Percentiles rank a stretch among this genome's conserved stretches.
Conservation (phyloP, 37 sponge, comb jelly and placozoan species). For the Cladorhizidae sp. region DNA sequence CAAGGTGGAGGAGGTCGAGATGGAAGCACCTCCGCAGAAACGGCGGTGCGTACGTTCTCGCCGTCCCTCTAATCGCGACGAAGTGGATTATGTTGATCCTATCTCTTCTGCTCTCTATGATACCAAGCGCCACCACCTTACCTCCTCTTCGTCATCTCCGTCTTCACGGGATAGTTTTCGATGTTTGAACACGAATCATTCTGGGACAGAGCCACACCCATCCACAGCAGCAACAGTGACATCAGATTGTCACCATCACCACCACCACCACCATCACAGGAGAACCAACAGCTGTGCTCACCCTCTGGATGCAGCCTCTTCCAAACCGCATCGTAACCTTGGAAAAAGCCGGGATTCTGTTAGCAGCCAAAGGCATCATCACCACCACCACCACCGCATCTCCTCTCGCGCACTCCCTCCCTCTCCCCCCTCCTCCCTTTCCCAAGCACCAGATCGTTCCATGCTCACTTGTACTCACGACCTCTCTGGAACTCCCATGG, state of each 20-base stretch:
- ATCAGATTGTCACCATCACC: background rate
- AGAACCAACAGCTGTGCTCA: background rate
- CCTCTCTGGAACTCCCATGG: conserved; percentile 5
- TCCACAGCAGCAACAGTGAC: background rate
- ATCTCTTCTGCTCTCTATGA: background rate
- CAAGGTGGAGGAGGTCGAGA: conserved; percentile 61
- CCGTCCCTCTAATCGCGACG: conserved; percentile 5
- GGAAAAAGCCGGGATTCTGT: background rate
- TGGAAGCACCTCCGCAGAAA: conserved; percentile 54
- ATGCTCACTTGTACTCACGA: background rate
- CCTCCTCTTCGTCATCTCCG: background rate
- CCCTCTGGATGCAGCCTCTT: background rate
- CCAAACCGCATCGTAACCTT: background rate
- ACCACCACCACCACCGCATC: background rate
- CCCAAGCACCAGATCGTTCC: conserved; percentile 1
- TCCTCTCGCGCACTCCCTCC: background rate
- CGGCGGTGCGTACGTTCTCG: conserved; percentile 27
- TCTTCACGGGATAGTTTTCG: background rate
- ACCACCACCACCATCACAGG: conserved; percentile 11
- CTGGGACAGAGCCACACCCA: background rate
- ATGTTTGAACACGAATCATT: conserved; percentile 11
- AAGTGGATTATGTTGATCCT: conserved; percentile 8
- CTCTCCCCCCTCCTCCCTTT: conserved; percentile 3
- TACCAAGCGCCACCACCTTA: background rate
- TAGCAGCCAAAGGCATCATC: background rate